These are phyloP conservation scores for Agrilus cyanescens DNA, from an alignment of 2,888 invertebrate species.

Conservation along the genomic window DNA sequence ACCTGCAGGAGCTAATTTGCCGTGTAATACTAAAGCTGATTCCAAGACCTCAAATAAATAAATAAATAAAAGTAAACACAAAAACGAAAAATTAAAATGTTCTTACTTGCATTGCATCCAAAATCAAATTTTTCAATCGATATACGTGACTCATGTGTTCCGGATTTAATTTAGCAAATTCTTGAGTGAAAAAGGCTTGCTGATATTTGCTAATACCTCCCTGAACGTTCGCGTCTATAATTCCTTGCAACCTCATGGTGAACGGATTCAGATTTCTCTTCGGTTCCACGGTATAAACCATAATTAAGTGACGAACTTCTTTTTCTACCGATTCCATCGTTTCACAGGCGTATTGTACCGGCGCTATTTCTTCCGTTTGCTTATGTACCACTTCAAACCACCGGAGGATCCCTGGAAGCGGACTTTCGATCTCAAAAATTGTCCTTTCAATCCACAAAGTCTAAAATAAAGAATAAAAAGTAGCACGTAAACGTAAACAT, in stretches of 20 bases:
- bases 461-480: conserved; percentile 31
- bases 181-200: conserved; percentile 81
- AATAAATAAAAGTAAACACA: background rate
- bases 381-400: conserved; percentile 84
- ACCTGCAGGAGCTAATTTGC: conserved; percentile 72
- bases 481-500: background rate
- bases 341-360: conserved; percentile 81
- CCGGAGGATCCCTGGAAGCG: conserved; percentile 80
- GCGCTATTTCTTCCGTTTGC: conserved; percentile 65
- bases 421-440: conserved; percentile 66
- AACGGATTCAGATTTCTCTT: conserved; percentile 80
- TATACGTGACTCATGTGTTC: conserved; percentile 46
- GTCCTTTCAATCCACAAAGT: conserved; percentile 92
- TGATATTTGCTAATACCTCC: conserved; percentile 92
- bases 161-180: conserved; percentile 53
- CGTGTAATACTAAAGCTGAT: conserved; percentile 74
- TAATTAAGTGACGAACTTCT: conserved; percentile 69
- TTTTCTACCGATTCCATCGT: conserved; percentile 84
- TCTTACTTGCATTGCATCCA: conserved; percentile 58
- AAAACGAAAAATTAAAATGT: background rate
- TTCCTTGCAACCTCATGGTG: conserved; percentile 80
- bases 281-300: conserved; percentile 69
- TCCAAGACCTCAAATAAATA: conserved; percentile 44
- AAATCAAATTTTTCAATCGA: conserved; percentile 52
- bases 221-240: conserved; percentile 93